These are phyloP conservation scores for Trilocha varians DNA, from an alignment of 2,888 invertebrate species.

Conservation along the genomic window DNA sequence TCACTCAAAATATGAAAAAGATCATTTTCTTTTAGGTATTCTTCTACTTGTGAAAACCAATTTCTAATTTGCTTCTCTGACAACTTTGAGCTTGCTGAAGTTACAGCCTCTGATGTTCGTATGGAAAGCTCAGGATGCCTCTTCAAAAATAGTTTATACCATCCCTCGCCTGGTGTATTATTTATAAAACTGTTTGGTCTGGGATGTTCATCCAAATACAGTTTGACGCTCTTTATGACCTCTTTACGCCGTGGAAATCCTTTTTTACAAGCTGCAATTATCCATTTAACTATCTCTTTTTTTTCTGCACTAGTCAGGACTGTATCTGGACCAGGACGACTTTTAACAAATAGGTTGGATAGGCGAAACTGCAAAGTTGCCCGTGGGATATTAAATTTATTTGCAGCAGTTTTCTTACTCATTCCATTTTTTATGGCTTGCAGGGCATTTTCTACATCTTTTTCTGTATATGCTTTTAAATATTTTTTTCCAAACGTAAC, in stretches of 20 bases:
- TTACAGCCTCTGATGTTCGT: constrained; percentile 17
- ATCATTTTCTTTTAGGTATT: constrained; percentile 13
- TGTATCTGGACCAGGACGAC: constrained; percentile 16
- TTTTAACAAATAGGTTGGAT: constrained; percentile 13
- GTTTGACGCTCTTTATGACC: constrained; percentile 3
- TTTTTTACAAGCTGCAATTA: constrained; percentile 13
- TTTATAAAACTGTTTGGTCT: constrained; percentile 13
- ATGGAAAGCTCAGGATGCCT: constrained; percentile 14
- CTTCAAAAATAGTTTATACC: constrained; percentile 15
- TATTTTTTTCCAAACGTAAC: constrained; percentile 12
- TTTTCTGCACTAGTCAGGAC: constrained; percentile 15
- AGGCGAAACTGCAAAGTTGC: constrained; percentile 17
- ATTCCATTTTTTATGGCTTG: constrained; percentile 16
- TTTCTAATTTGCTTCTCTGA: constrained; percentile 16
- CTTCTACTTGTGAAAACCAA: constrained; percentile 17
- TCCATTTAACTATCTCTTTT: constrained; percentile 14
- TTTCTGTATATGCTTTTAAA: constrained; percentile 8
- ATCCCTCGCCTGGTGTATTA: constrained; percentile 13
- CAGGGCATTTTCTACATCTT: constrained; percentile 11
- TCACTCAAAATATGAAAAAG: constrained; percentile 12
- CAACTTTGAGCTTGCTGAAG: constrained; percentile 15
- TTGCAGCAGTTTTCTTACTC: constrained; percentile 16
- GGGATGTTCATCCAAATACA: constrained; percentile 8
- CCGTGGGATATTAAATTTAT: constrained; percentile 16
- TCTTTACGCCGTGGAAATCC: constrained; percentile 16